Percentiles rank a stretch among this genome's conserved stretches.
These are phyloP conservation scores for Drymodes brunneopygia DNA, from an alignment of 2,113 vertebrate genomes.

Conservation along the genomic window DNA sequence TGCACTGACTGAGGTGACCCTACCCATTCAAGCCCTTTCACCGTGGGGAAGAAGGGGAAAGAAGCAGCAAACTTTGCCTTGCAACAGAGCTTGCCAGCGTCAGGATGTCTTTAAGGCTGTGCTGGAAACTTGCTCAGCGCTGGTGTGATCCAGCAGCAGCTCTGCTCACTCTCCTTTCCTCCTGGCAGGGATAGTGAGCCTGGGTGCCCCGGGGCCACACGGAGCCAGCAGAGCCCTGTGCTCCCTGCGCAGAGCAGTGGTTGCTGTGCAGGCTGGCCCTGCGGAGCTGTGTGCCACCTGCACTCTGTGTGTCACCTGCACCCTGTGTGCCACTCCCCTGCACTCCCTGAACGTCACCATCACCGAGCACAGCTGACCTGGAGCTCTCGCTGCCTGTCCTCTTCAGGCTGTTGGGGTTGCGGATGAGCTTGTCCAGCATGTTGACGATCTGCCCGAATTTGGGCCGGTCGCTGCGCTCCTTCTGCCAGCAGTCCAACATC, in stretches of 20 bases:
- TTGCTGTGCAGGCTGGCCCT: not conserved
- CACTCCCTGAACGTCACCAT: not conserved
- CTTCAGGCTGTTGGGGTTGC: conserved; percentile 96
- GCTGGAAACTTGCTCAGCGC: not conserved
- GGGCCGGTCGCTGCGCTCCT: conserved; percentile 91
- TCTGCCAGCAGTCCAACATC: conserved; percentile 99
- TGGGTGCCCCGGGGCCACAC: not conserved
- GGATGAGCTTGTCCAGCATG: conserved; percentile 99
- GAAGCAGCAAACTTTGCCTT: not conserved
- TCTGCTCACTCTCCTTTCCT: not conserved
- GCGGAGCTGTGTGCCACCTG: not conserved
- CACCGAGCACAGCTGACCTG: conserved; percentile 73
- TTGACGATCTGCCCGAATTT: conserved; percentile 98
- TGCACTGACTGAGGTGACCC: not conserved
- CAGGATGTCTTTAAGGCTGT: not conserved
- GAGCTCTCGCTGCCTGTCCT: conserved; percentile 86
- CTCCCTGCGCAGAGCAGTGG: not conserved
- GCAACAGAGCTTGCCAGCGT: not conserved
- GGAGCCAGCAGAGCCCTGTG: not conserved
- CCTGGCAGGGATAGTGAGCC: not conserved
- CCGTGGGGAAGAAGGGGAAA: not conserved
- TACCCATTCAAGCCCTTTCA: not conserved
- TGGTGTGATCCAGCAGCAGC: not conserved
- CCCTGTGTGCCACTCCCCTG: not conserved
- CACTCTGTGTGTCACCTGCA: not conserved